Evolutionary conservation across 1,140 invertebrate genomes (phyloP).

Genomic region (Pararge aegeria): DNA sequence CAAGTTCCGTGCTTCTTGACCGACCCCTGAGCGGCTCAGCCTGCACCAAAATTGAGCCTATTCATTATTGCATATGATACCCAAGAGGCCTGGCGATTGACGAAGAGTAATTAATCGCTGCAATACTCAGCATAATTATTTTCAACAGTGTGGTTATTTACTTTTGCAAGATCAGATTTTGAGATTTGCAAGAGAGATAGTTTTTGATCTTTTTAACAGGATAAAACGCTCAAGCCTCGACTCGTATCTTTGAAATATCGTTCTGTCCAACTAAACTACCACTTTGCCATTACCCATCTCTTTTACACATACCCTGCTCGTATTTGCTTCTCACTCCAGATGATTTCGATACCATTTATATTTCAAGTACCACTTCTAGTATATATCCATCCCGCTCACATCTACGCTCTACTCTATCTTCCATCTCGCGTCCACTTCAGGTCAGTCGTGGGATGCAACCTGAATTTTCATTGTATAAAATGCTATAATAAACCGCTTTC

Average conservation of each 20-base stretch:
- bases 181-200: background rate
- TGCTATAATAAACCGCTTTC: constrained; percentile 23
- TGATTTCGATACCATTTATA: constrained; percentile 32
- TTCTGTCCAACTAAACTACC: background rate
- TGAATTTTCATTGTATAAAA: constrained; percentile 59
- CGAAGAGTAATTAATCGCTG: too few relatives aligned
- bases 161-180: too few relatives aligned
- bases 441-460: constrained; percentile 57
- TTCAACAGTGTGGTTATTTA: too few relatives aligned
- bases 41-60: too few relatives aligned
- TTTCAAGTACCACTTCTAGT: constrained; percentile 26
- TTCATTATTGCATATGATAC: too few relatives aligned
- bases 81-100: too few relatives aligned
- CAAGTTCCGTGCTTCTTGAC: too few relatives aligned
- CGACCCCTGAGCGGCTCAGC: too few relatives aligned
- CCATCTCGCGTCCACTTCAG: constrained; percentile 49
- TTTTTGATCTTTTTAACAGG: constrained; percentile 1
- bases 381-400: constrained; percentile 36
- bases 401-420: constrained; percentile 29
- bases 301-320: constrained; percentile 2
- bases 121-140: too few relatives aligned
- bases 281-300: constrained; percentile 14
- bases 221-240: background rate
- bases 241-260: constrained; percentile 5
- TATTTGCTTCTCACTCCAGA: constrained; percentile 19